Percentiles rank a stretch among this genome's conserved stretches.
These are phyloP conservation scores for Leptosomus discolor DNA, from an alignment of 2,113 vertebrate species.

Conservation along the genomic window DNA sequence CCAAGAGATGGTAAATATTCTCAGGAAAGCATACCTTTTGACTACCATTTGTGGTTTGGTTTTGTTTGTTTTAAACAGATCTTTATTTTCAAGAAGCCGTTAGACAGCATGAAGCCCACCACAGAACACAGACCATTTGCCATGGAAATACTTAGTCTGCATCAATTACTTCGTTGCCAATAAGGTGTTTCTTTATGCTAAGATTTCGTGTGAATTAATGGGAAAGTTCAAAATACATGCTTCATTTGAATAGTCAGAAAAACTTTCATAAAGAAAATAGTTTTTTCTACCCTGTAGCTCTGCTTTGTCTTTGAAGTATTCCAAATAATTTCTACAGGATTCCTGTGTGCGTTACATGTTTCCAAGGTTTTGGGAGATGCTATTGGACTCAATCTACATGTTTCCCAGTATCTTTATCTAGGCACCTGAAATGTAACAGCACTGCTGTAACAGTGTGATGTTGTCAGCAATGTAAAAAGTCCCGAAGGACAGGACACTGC, in stretches of 20 bases:
- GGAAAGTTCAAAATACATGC: neutral
- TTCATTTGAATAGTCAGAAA: neutral
- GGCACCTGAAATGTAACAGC: neutral
- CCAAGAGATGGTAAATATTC: neutral
- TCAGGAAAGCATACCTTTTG: neutral
- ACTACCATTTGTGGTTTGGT: neutral
- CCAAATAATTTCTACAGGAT: neutral
- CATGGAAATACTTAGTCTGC: neutral
- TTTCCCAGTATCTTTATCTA: neutral
- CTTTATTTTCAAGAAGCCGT: neutral
- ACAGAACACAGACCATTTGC: neutral
- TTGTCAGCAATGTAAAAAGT: neutral
- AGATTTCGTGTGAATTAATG: neutral
- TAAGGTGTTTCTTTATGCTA: neutral
- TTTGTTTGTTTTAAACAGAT: neutral
- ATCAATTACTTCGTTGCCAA: neutral
- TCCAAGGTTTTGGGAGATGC: neutral
- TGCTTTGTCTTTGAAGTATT: neutral
- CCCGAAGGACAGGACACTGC: neutral
- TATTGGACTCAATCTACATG: neutral
- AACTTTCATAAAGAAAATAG: neutral
- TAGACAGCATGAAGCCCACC: neutral
- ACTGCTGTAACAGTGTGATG: neutral
- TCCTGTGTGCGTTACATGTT: neutral
- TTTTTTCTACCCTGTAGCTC: neutral